A percentile compares a stretch with the other conserved stretches of the same genome.
These are phyloP conservation scores for Oryzias melastigma DNA, from an alignment of 2,113 vertebrate genomes.

Conservation along the genomic window DNA sequence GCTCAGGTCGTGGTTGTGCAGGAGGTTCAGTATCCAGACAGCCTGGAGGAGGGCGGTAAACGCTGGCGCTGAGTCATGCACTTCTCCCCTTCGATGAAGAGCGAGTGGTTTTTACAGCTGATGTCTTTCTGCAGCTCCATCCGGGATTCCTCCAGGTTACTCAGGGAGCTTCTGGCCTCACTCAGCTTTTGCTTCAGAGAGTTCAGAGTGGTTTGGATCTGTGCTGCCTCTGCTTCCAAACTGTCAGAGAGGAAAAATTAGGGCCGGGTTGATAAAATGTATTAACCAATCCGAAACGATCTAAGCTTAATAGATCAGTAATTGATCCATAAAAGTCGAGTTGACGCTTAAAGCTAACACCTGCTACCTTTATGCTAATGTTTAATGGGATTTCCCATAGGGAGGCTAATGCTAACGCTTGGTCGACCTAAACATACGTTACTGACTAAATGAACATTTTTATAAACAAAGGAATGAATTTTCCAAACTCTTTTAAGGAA, in stretches of 20 bases:
- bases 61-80: constrained; percentile 60
- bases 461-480: no score
- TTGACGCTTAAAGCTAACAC: no score
- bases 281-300: no score
- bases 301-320: no score
- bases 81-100: constrained; percentile 68
- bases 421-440: no score
- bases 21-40: constrained; percentile 58
- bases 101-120: constrained; percentile 54
- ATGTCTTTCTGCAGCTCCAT: constrained; percentile 60
- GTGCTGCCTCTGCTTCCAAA: constrained; percentile 63
- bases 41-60: constrained; percentile 41
- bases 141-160: constrained; percentile 61
- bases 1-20: not conserved
- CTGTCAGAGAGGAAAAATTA: constrained; percentile 16
- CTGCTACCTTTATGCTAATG: no score
- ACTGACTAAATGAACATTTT: no score
- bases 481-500: no score
- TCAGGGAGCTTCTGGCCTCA: constrained; percentile 60
- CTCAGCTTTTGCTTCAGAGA: constrained; percentile 62
- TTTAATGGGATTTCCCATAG: no score
- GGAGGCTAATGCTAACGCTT: no score
- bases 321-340: no score
- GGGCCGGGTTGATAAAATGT: no score
- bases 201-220: constrained; percentile 43